A percentile compares a stretch with the other conserved stretches of the same genome.
Evolutionary conservation across 2,113 vertebrate genomes (phyloP).

Genomic region (Leiothrix lutea): DNA sequence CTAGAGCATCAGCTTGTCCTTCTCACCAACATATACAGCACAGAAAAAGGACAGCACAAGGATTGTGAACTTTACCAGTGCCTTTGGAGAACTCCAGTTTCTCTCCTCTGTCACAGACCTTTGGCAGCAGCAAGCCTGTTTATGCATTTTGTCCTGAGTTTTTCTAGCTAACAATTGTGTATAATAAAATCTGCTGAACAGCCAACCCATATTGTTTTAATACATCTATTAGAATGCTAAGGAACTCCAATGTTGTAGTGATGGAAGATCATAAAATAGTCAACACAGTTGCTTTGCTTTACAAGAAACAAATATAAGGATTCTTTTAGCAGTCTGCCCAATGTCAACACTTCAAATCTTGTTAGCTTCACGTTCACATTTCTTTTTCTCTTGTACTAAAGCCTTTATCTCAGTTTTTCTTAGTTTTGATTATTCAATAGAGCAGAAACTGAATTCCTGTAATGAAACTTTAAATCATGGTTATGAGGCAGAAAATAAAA

Average conservation of each 20-base stretch:
- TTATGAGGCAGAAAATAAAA: constrained; percentile 17
- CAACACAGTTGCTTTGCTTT: background rate
- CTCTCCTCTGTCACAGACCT: background rate
- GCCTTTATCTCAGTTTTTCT: background rate
- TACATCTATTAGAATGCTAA: background rate
- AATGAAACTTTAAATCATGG: constrained; percentile 36
- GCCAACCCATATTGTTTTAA: background rate
- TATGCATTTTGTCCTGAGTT: background rate
- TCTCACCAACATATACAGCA: background rate
- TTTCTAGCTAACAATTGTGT: background rate
- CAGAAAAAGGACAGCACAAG: background rate
- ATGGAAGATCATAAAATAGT: background rate
- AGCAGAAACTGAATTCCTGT: background rate
- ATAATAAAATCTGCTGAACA: background rate
- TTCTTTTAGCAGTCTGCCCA: background rate
- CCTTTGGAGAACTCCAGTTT: background rate
- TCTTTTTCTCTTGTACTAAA: background rate
- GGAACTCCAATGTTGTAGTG: background rate
- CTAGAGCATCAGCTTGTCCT: background rate
- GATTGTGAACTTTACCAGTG: background rate
- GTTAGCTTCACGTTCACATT: background rate
- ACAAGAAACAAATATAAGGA: background rate
- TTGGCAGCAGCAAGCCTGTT: background rate
- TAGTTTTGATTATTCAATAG: constrained; percentile 2
- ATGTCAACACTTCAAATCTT: background rate